Evolutionary conservation across 2,113 vertebrate genomes (phyloP), one percentile per base, ranked within the genome.

Genomic region (Microcebus griseorufus): DNA sequence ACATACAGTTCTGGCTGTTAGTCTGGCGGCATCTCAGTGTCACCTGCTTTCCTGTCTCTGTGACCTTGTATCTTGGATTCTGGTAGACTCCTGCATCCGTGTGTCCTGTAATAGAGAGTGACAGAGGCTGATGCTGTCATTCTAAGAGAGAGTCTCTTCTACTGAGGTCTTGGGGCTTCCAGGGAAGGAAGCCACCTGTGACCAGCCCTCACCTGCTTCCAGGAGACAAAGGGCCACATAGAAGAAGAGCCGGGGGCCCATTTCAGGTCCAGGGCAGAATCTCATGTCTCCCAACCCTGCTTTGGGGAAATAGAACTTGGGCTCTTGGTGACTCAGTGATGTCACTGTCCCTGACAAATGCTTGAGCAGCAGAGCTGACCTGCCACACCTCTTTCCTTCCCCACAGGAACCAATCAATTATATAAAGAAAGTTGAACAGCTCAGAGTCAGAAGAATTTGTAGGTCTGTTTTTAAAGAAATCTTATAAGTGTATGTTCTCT

Each of bases 201-300:
- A 42, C 45, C 45, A 34, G 17, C 16, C 32, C 80, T 32, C 60
- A 96, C 85, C 80, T 78, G 81, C 34, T 81, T 60, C 45, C 18
- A 90, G 67, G 20, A 95, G 69, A 82, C 22, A 48, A 39, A 90
- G 2, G 11, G 2, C 27, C 39, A 53, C 32, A 2, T 10, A 22
- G 72, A n/a, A 65, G 69, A 90, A 62, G n/a, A 81, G 34, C 13
- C 84, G 48, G 51, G 20, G 3, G 75, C 6, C 60, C 85, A 76
- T 93, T 20, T 58, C 53, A 6, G 14, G 14, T 39, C 16, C 34
- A 65, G 82, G 23, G 2, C 7, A 51, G 55, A 22, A n/a, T 18
- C 32, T 58, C 0, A 0, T 12, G 8, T 65, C 32, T 60, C 5
- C 13, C 25, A 67, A 12, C 2, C 9, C 25, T 32, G 5, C 22